Conservation (phyloP, 2,797 vertebrate species). For the Leptoclinus maculatus region DNA sequence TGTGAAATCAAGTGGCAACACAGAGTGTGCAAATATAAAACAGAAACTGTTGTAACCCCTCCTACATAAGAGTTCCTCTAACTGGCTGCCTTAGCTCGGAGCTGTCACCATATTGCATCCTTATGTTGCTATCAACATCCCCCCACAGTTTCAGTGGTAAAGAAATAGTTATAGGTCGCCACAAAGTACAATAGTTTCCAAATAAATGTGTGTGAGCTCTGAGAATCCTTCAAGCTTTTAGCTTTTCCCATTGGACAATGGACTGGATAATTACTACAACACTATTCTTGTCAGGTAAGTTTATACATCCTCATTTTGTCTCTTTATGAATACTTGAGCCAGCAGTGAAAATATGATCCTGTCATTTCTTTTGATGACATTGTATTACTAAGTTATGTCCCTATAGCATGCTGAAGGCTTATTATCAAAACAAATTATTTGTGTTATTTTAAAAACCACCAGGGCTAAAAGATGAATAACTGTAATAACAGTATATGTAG, state of each 20-base stretch:
- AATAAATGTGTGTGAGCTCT: not conserved
- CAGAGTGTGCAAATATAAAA: not conserved
- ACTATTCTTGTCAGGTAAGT: conserved; percentile 64
- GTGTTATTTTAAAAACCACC: not conserved
- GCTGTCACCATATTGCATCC: not conserved
- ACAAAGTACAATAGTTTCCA: not conserved
- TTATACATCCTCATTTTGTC: not conserved
- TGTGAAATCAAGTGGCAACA: not conserved
- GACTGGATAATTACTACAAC: conserved; percentile 30
- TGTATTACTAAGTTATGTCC: not conserved
- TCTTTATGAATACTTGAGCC: not conserved
- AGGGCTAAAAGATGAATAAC: not conserved
- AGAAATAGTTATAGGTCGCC: not conserved
- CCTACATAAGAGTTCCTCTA: conserved; percentile 56
- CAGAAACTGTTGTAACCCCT: conserved; percentile 35
- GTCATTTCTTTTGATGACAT: not conserved
- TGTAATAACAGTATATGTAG: not conserved
- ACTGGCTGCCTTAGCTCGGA: not conserved
- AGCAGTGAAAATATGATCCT: not conserved
- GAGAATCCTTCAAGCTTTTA: not conserved
- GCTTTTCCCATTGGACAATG: conserved; percentile 56
- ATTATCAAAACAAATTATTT: not conserved
- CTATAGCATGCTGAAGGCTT: not conserved
- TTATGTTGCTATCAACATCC: conserved; percentile 28
- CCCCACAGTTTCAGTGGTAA: not conserved